Conservation (phyloP, 2,888 invertebrate species). For the Ctena decussata region DNA sequence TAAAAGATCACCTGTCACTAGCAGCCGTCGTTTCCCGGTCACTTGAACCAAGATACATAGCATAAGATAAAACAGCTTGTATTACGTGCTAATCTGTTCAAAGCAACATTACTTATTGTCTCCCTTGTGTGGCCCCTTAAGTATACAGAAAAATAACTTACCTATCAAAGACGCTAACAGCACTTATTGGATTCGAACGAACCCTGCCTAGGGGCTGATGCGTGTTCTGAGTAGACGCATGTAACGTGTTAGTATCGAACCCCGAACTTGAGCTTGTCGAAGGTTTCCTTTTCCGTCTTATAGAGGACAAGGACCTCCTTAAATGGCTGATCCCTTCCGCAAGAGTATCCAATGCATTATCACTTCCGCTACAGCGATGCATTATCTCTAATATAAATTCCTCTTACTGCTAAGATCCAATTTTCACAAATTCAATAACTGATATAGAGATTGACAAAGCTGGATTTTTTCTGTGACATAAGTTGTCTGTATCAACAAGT, state of each 20-base stretch:
- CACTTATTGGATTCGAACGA: slow-evolving; percentile 18
- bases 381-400: slow-evolving; percentile 12
- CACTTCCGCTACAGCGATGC: slow-evolving; percentile 46
- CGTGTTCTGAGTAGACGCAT: neutral
- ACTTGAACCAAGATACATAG: no score
- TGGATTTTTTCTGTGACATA: neutral
- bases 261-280: neutral
- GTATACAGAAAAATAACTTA: neutral
- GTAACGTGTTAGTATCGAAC: neutral
- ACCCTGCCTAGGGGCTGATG: slow-evolving; percentile 30
- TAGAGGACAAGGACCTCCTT: slow-evolving; percentile 56
- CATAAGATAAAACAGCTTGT: no score
- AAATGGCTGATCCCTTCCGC: slow-evolving; percentile 41
- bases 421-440: neutral
- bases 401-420: neutral
- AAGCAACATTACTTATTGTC: no score
- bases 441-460: neutral
- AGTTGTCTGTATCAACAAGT: neutral
- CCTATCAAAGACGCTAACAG: neutral
- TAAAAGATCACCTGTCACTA: no score
- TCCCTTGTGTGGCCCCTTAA: no score
- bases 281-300: slow-evolving; percentile 45
- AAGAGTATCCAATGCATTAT: slow-evolving; percentile 45
- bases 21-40: no score
- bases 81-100: no score